Evolutionary conservation across 2,113 vertebrate species (phyloP).

Genomic region (Microcebus lehilahytsara): DNA sequence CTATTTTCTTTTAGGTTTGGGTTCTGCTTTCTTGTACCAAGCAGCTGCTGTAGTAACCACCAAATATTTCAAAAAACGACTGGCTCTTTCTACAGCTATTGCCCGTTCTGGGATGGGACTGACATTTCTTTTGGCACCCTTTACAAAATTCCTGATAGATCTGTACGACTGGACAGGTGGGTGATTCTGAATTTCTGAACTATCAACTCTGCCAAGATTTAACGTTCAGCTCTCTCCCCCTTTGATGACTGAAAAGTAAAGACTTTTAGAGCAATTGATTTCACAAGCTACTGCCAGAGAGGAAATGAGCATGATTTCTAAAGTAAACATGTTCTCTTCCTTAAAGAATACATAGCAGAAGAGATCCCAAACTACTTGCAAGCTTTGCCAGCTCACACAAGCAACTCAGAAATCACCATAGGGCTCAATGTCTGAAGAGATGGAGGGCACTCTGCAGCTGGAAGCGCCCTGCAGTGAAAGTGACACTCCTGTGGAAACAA

Average conservation of each 20-base stretch:
- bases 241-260: neutral
- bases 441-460: neutral
- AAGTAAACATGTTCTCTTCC: neutral
- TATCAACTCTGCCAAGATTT: neutral
- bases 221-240: neutral
- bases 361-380: neutral
- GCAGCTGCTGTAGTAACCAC: conserved; percentile 88
- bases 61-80: conserved; percentile 87
- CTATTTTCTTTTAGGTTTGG: conserved; percentile 85
- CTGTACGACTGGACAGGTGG: conserved; percentile 93
- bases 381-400: neutral
- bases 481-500: neutral
- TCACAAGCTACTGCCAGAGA: neutral
- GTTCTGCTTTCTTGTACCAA: conserved; percentile 93
- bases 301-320: neutral
- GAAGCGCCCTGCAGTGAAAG: neutral
- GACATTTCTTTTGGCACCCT: conserved; percentile 92
- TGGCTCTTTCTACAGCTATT: conserved; percentile 90
- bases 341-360: neutral
- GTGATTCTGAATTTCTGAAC: conserved; percentile 2
- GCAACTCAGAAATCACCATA: neutral
- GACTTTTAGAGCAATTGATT: neutral
- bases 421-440: neutral
- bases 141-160: conserved; percentile 92
- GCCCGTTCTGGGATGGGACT: conserved; percentile 95